Evolutionary conservation across 1,140 invertebrate species (phyloP), one percentile per base, ranked within the genome.

Genomic region (Bicyclus anynana): DNA sequence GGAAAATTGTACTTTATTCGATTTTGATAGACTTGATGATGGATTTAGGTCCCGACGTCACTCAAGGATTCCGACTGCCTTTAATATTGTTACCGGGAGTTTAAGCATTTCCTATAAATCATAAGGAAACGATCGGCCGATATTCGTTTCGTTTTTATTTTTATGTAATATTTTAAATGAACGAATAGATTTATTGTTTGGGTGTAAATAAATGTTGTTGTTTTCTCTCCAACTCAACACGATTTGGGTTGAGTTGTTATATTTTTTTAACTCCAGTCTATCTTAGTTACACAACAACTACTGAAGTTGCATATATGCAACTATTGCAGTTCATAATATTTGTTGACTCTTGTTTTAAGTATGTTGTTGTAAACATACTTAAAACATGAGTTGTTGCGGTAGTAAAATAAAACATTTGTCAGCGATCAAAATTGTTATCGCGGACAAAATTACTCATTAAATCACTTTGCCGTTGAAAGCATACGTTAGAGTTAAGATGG

Each of bases 1-100:
- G 77, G 81, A 83, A 87, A 84, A 86, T 86, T 86, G 75, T 79
- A 72, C 76, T 84, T 87, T 82, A 87, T 87, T 87, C 77, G 82
- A 84, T 83, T 84, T 86, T 88, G 80, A 87, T 87, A 83, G 80
- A 85, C 80, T 82, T 74, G 77, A 80, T 80, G 73, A 76, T 67
- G 76, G 81, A 86, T 84, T 86, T 82, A 74, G 74, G 69, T 72
- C 67, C 67, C 70, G 65, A 67, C 79, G 77, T 78, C 75, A 75
- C 67, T 82, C 64, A 75, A 51, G 54, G 64, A 61, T 60, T 68
- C 66, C 59, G 65, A 53, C 66, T 67, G 33, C 42, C 61, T 59
- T 71, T 64, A 60, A 60, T 52, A 58, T 54, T 55, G 58, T 63
- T 55, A 63, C 20, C 23, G 42, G 40, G 27, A 38, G 40, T 44